These are phyloP conservation scores for Clarias magur DNA, from an alignment of 2,113 vertebrate genomes.

Conservation along the genomic window DNA sequence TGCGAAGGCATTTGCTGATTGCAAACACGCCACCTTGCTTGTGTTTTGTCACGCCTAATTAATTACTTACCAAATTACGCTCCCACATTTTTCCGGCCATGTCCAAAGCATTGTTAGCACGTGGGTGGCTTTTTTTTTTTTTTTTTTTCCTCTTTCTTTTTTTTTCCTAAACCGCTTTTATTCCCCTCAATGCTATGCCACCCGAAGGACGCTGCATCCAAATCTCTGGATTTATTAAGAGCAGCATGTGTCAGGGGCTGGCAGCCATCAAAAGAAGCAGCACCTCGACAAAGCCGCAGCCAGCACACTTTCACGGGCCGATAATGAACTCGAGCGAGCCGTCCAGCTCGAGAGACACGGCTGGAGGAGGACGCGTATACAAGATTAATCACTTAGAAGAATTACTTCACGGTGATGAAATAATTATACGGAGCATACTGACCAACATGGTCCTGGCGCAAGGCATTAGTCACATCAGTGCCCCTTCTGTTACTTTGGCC, in stretches of 20 bases:
- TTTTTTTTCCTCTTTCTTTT: no score
- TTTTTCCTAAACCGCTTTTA: no score
- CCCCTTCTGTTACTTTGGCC: slow-evolving; percentile 73
- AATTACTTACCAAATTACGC: slow-evolving; percentile 62
- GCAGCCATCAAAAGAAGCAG: slow-evolving; percentile 32
- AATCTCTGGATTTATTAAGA: neutral
- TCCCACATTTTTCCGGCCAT: slow-evolving; percentile 47
- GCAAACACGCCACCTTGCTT: slow-evolving; percentile 48
- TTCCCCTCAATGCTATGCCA: no score
- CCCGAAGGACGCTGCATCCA: no score
- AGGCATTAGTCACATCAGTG: slow-evolving; percentile 74
- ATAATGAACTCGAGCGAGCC: slow-evolving; percentile 36
- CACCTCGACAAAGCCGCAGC: slow-evolving; percentile 22
- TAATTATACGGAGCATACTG: slow-evolving; percentile 73
- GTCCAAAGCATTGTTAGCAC: slow-evolving; percentile 51
- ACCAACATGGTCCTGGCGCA: slow-evolving; percentile 70
- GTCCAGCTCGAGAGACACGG: neutral
- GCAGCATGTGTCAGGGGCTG: slow-evolving; percentile 12
- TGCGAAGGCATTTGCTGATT: slow-evolving; percentile 49
- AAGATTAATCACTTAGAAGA: slow-evolving; percentile 72
- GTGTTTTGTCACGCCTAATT: slow-evolving; percentile 68
- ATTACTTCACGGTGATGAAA: slow-evolving; percentile 70
- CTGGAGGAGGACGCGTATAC: slow-evolving; percentile 34
- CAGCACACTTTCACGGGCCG: slow-evolving; percentile 15
- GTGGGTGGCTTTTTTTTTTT: slow-evolving; percentile 15